These are phyloP conservation scores for Sebastes matsubarae DNA, from an alignment of 2,797 vertebrate genomes.

Conservation along the genomic window DNA sequence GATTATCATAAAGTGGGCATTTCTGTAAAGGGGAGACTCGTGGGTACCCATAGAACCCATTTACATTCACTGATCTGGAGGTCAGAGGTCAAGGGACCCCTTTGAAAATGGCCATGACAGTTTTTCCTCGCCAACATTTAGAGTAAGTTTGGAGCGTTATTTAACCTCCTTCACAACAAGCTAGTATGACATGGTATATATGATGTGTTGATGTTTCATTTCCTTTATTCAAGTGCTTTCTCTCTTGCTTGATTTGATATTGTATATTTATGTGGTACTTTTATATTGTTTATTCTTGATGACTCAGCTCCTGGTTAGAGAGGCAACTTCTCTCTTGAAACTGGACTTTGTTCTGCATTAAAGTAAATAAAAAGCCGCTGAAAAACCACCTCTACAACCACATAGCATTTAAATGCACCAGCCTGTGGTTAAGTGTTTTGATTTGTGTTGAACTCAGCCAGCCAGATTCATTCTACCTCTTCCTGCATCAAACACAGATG, in stretches of 20 bases:
- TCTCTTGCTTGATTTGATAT: not conserved
- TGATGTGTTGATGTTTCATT: not conserved
- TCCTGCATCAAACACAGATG: not conserved
- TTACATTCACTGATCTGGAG: no score
- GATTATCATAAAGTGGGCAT: no score
- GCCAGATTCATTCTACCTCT: accelerated
- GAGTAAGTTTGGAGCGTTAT: no score
- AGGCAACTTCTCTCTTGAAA: not conserved
- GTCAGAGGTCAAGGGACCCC: no score
- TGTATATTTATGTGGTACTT: not conserved
- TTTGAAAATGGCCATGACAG: no score
- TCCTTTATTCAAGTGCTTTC: not conserved
- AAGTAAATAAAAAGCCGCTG: no score
- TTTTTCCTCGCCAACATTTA: no score
- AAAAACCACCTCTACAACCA: not conserved
- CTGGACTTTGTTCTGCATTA: not conserved
- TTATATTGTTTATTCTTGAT: not conserved
- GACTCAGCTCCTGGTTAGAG: not conserved
- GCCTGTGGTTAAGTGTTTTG: not conserved
- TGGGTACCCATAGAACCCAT: no score
- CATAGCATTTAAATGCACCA: not conserved
- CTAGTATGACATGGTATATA: no score
- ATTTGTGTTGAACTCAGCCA: not conserved
- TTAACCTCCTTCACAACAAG: no score
- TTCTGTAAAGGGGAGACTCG: no score